phyloP scores from a whole-genome alignment of 2,113 vertebrate species.

The Grallaria varia region DNA sequence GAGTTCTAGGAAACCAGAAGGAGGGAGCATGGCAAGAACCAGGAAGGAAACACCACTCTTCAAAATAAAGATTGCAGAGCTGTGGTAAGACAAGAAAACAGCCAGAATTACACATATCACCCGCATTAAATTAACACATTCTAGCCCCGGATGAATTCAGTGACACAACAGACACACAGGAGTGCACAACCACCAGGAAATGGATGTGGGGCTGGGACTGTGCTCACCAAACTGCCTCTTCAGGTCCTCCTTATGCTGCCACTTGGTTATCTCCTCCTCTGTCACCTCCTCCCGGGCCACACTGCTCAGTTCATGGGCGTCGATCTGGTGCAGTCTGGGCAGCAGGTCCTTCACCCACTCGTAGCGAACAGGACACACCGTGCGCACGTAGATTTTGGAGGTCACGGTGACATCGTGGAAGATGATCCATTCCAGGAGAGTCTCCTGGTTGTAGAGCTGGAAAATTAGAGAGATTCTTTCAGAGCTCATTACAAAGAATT shows the following conservation, averaged over 20 bases:
- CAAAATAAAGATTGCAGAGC: not conserved
- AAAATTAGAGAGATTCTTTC: not conserved
- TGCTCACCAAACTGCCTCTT: conserved; percentile 81
- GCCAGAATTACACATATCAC: not conserved
- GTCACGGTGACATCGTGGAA: conserved; percentile 94
- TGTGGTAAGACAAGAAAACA: not conserved
- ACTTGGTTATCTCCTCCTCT: conserved; percentile 83
- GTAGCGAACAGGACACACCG: conserved; percentile 91
- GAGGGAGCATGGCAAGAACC: not conserved
- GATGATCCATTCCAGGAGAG: conserved; percentile 90
- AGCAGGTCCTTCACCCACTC: conserved; percentile 93
- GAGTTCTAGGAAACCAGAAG: not conserved
- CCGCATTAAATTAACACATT: not conserved
- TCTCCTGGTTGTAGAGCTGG: conserved; percentile 89
- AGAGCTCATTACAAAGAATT: not conserved
- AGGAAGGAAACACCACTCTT: not conserved
- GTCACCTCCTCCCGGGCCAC: conserved; percentile 91
- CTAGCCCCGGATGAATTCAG: not conserved
- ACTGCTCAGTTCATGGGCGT: conserved; percentile 90
- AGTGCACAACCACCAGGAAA: fast-evolving
- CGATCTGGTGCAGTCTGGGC: conserved; percentile 92
- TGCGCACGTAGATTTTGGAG: conserved; percentile 89
- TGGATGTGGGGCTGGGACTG: fast-evolving
- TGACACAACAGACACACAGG: fast-evolving
- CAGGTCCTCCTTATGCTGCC: conserved; percentile 82